Base-by-base conservation (phyloP, 2,888 invertebrate genomes). In the Pocota personata region DNA sequence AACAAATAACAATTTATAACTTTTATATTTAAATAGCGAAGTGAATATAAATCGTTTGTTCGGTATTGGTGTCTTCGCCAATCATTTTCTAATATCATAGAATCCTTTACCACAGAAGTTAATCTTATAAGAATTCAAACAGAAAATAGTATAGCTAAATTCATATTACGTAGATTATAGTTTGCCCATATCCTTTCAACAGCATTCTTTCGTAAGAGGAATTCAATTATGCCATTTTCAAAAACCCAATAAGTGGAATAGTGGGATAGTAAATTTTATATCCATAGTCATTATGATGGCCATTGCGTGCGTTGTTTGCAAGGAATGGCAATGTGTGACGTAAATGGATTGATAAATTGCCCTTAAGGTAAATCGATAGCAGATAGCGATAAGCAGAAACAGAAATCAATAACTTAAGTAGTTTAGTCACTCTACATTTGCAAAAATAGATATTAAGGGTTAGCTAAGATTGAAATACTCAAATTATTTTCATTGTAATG, bases 251-350 rank as follows among this genome's bases (percentile, higher is more conserved):
- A 46, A 21, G 40, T 62, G 14, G 14, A 24, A 16, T 43, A 10
- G 40, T 14, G 14, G 52, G 1, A 35, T 35, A 58, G 37, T 52
- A 19, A 32, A 43, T 55, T 64, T 52, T 55, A 43, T 64, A 64
- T 40, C 58, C 46, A 52, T 57, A 21, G 16, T 46, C 55, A 16
- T 55, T 46, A 55, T 46, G 58, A 62, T 75, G 66, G 48, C 40
- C 40, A 14, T 76, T 76, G 62, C 82, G 82, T 82, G 75, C 57
- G 30, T 35, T 75, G 62, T 62, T 62, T 46, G 62, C 67, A 62
- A 62, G 35, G 46, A 76, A 69, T 76, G 32, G 55, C 60, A 30
- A 52, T 12, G 16, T 27, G 32, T 82, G 67, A 62, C 76, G 82
- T 69, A 67, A 76, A 37, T 30, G 46, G 30, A 32, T 46, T 76